phyloP scores from a whole-genome alignment of 2,888 invertebrate genomes.

The Lapara coniferarum region DNA sequence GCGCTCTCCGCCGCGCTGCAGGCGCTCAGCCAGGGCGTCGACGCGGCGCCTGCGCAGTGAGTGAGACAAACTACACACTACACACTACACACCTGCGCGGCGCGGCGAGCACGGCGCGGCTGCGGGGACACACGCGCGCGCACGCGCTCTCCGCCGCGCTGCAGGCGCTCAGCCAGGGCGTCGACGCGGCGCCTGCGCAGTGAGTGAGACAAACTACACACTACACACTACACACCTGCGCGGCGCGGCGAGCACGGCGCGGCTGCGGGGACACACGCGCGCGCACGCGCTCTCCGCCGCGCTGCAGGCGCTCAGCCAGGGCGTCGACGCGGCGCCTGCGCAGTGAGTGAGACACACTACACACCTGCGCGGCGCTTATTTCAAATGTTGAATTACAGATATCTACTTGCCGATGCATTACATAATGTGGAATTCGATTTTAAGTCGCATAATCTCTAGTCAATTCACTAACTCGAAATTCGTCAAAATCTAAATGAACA shows the following conservation, averaged over 20 bases:
- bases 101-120: too few species aligned
- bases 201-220: conserved; percentile 53
- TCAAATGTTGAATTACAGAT: too few species aligned
- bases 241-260: conserved; percentile 86
- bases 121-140: background rate
- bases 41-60: background rate
- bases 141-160: conserved; percentile 85
- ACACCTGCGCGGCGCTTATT: too few species aligned
- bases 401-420: background rate
- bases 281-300: conserved; percentile 87
- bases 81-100: background rate
- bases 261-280: conserved; percentile 81
- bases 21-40: too few species aligned
- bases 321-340: conserved; percentile 90
- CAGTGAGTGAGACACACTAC: conserved; percentile 54
- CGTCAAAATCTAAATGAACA: too few species aligned
- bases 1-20: too few species aligned
- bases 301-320: conserved; percentile 90
- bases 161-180: conserved; percentile 90
- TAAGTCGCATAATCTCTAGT: background rate
- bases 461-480: background rate
- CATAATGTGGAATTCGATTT: too few species aligned
- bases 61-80: too few species aligned
- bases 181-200: conserved; percentile 89
- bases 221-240: conserved; percentile 61